A percentile compares a stretch with the other conserved stretches of the same genome.
phyloP scores from a whole-genome alignment of 2,113 vertebrate genomes.

The Rousettus leschenaultii region DNA sequence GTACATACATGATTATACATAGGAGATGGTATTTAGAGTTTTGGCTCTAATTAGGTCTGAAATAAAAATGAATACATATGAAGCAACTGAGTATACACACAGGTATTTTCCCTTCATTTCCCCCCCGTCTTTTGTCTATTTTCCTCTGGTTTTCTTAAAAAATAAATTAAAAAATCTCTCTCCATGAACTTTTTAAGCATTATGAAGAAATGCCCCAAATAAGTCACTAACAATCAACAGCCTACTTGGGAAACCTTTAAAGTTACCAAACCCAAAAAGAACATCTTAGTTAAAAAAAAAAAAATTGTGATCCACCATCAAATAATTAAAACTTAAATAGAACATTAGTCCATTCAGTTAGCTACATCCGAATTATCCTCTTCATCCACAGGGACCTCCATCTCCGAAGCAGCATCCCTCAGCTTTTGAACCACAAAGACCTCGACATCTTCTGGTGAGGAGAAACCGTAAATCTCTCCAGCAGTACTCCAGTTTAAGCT shows the following conservation, averaged over 20 bases:
- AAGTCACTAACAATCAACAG: slow-evolving; percentile 52
- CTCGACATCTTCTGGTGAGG: slow-evolving; percentile 88
- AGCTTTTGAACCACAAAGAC: slow-evolving; percentile 86
- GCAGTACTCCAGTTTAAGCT: slow-evolving; percentile 83
- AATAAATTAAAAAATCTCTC: slow-evolving; percentile 21
- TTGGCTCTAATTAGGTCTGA: slow-evolving; percentile 68
- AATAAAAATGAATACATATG: slow-evolving; percentile 54
- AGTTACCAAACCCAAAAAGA: slow-evolving; percentile 77
- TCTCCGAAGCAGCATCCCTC: slow-evolving; percentile 84
- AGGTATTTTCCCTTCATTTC: slow-evolving; percentile 33
- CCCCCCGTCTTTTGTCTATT: slow-evolving; percentile 34
- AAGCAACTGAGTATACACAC: slow-evolving; percentile 26
- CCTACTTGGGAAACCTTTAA: slow-evolving; percentile 75
- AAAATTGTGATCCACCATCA: slow-evolving; percentile 76
- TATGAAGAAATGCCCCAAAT: slow-evolving; percentile 42
- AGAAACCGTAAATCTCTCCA: slow-evolving; percentile 83
- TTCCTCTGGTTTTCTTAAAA: slow-evolving; percentile 50
- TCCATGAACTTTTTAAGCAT: slow-evolving; percentile 50
- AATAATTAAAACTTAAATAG: slow-evolving; percentile 80
- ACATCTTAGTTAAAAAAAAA: slow-evolving; percentile 69
- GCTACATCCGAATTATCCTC: slow-evolving; percentile 88
- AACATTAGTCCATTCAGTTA: slow-evolving; percentile 85
- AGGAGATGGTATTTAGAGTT: slow-evolving; percentile 71
- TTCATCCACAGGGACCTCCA: slow-evolving; percentile 86
- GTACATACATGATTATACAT: slow-evolving; percentile 31